phyloP scores from a whole-genome alignment of 2,797 vertebrate genomes.

The Parauchenoglanis ngamensis region DNA sequence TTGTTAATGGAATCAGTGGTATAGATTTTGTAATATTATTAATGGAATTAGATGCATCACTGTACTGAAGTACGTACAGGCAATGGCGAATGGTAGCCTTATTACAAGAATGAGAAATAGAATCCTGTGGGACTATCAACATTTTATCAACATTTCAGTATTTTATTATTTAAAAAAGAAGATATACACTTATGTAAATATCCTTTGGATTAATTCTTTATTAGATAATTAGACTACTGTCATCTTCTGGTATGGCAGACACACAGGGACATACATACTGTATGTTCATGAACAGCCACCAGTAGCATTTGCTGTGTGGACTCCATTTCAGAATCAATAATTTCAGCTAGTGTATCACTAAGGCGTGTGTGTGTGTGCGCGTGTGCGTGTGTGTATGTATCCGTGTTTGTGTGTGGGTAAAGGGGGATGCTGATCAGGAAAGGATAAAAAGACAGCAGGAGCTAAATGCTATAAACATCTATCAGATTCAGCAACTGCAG shows the following conservation, averaged over 20 bases:
- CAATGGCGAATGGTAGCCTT: neutral
- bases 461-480: conserved; percentile 89
- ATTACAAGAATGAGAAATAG: neutral
- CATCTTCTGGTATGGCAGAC: neutral
- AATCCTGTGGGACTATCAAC: neutral
- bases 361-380: conserved; percentile 4
- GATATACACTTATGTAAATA: too few relatives aligned
- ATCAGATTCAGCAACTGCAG: conserved; percentile 91
- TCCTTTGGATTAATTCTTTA: neutral
- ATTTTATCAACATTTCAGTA: neutral
- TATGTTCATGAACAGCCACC: neutral
- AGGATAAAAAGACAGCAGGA: conserved; percentile 93
- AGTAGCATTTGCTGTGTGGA: neutral
- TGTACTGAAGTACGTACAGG: neutral
- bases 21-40: neutral
- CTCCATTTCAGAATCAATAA: neutral
- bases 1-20: neutral
- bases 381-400: neutral
- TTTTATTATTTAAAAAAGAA: too few relatives aligned
- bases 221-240: neutral
- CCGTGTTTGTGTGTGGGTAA: conserved; percentile 12
- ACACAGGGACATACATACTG: neutral
- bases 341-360: neutral
- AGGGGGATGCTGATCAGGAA: conserved; percentile 94
- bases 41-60: neutral